A percentile compares a stretch with the other conserved stretches of the same genome.
Evolutionary conservation across 1,140 invertebrate genomes (phyloP).

Genomic region (Hormaphis cornu): DNA sequence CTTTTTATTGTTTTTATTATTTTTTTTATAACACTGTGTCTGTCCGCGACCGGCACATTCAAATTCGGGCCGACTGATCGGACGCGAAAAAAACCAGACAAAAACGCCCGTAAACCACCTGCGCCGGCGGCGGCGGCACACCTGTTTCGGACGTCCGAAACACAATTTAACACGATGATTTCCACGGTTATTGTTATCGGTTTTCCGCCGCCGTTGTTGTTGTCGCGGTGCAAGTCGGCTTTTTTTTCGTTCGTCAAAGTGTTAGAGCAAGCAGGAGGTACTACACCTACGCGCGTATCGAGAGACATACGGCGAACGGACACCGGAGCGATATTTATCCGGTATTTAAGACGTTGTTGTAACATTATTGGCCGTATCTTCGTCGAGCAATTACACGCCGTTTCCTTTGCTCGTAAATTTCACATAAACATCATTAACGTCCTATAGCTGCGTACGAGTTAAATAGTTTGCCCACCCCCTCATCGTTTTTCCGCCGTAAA

Average conservation of each 20-base stretch:
- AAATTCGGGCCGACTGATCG: background rate
- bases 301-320: conserved; percentile 8
- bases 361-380: no score
- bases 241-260: background rate
- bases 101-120: conserved; percentile 18
- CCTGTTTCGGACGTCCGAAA: conserved; percentile 31
- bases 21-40: background rate
- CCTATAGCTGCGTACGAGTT: no score
- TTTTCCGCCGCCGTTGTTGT: background rate
- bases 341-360: conserved; percentile 4
- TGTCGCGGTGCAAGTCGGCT: background rate
- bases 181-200: conserved; percentile 3
- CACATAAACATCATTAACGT: no score
- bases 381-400: background rate
- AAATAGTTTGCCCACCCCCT: no score
- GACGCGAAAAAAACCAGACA: background rate
- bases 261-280: no score
- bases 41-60: background rate
- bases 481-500: no score
- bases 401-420: background rate
- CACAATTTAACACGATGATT: conserved; percentile 31
- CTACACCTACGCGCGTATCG: no score
- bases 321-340: background rate
- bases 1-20: no score
- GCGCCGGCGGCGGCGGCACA: conserved; percentile 6